Conservation (phyloP, 2,113 vertebrate genomes). For the Phaetusa simplex region DNA sequence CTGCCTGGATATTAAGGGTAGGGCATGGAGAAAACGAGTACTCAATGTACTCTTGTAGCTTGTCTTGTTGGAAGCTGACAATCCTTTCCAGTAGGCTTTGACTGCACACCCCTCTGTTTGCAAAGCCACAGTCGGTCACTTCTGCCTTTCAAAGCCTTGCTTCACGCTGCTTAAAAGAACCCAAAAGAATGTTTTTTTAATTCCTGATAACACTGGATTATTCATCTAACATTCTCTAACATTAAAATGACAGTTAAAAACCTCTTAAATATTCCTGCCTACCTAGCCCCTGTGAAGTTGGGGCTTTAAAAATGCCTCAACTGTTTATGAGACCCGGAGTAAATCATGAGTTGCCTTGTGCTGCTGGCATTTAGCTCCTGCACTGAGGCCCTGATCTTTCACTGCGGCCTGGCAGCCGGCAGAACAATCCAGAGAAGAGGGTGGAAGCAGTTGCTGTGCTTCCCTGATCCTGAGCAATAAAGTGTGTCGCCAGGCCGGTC, state of each 20-base stretch:
- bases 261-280: not conserved
- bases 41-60: not conserved
- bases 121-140: not conserved
- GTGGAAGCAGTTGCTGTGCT: not conserved
- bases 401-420: not conserved
- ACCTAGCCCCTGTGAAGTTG: not conserved
- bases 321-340: not conserved
- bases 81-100: not conserved
- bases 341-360: not conserved
- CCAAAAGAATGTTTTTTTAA: not conserved
- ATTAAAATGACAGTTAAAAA: not conserved
- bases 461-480: not conserved
- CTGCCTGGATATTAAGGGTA: not conserved
- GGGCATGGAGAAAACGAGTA: not conserved
- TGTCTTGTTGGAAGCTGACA: not conserved
- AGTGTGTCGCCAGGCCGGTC: not conserved
- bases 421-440: not conserved
- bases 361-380: not conserved
- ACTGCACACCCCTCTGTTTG: not conserved
- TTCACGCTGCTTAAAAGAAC: not conserved
- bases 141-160: not conserved
- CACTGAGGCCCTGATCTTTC: not conserved
- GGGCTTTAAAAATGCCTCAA: not conserved
- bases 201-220: not conserved
- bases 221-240: not conserved